Evolutionary conservation across 2,888 invertebrate species (phyloP), one percentile per base, ranked within the genome.

Genomic region (Liodrosophila aerea): DNA sequence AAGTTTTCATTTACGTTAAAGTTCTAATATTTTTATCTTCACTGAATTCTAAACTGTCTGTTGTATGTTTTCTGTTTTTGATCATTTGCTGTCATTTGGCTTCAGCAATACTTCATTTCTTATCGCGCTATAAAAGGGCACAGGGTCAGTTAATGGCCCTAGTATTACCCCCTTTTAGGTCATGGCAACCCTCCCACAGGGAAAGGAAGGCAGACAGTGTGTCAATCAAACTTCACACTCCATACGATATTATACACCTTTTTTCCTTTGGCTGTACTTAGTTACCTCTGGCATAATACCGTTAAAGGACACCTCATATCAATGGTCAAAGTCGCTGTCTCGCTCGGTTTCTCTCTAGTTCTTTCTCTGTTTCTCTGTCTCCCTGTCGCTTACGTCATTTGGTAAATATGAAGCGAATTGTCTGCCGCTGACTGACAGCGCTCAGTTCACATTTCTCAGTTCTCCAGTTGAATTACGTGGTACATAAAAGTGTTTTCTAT

Each of bases 321-420:
- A 36, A 43, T 51, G 51, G 51, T 51, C 40, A 51, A 51, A 51
- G 41, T 43, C 15, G 39, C 33, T 7, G 13, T 8, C 22, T 22
- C 9, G 4, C 16, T 1, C 8, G 4, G 37, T 7, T 7, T 36
- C 16, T 4, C 18, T 22, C 39, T 22, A n/a, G n/a, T n/a, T 3
- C 36, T n/a, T 9, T 11, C 39, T 18, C 18, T 7, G 8, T 29
- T 9, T 29, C 29, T 29, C 29, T 29, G 29, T 29, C 8, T 29
- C 15, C 15, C 43, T 18, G 52, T 18, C 45, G 72, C 60, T 69
- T 69, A 69, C 72, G 67, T 73, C 63, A 73, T 39, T 37, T 47
- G 63, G 66, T 60, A 61, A 53, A 57, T 57, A 67, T 73, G 50
- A 67, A 58, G 61, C 46, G 49, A 58, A 41, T 5, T 59, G 52